Base-by-base conservation (phyloP, 2,888 invertebrate species). In the Sussaba pulchella region DNA sequence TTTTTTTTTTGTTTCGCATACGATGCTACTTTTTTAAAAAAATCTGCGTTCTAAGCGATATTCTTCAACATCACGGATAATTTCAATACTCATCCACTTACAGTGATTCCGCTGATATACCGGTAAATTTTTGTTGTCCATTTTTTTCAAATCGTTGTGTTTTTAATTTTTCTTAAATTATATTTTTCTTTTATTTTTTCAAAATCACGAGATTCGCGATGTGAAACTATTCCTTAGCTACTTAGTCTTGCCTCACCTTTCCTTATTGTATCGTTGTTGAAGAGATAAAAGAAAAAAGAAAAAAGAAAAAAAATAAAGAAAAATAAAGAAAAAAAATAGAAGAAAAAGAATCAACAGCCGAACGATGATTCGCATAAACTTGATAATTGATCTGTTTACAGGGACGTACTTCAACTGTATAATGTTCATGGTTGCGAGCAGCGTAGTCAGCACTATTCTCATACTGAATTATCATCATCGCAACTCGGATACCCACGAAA, bases 391-490 rank as follows among this genome's bases (percentile, higher is more conserved):
- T 82, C 81, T 82, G 71, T 85, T 91, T 93, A 85, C 94, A 96
- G 97, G 97, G 93, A 98, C 98, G 88, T 99, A 99, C 94, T 99
- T 99, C 95, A 99, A 99, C 94, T 98, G 98, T 94, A 99, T 99
- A 94, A 99, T 99, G 99, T 98, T 99, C 94, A 99, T 99, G 98
- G 98, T 99, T 93, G 98, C 99, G 90, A 97, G 98, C 90, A 99
- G 99, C 87, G 98, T 99, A 92, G 98, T 99, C 92, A 98, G 98
- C 93, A 99, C 99, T 85, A 99, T 99, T 92, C 96, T 99, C 91
- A 98, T 99, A 93, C 95, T 99, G 91, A 99, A 99, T 94, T 99
- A 98, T 94, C 99, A 99, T 94, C 98, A 99, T 94, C 95, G 99
- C 92, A 98, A 98, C 93, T 95, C 98, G 89, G 98, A 99, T 93